A percentile compares a stretch with the other conserved stretches of the same genome.
phyloP scores from a whole-genome alignment of 2,888 invertebrate species.

The Thymelicus sylvestris region DNA sequence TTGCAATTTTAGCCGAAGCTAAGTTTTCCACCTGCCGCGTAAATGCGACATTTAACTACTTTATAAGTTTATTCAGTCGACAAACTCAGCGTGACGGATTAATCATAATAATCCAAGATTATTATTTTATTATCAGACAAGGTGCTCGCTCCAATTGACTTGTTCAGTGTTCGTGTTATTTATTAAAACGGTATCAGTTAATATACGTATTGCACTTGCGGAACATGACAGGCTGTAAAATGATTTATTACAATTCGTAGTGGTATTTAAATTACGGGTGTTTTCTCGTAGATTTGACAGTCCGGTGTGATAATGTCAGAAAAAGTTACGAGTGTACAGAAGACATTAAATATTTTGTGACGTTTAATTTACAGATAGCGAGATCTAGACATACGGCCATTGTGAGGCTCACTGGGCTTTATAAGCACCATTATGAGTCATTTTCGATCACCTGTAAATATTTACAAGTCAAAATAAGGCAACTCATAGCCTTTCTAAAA shows the following conservation, averaged over 20 bases:
- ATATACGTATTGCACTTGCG: conserved; percentile 7
- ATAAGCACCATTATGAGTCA: not conserved
- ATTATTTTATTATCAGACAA: conserved; percentile 34
- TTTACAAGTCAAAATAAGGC: too few species aligned
- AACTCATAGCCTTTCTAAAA: too few species aligned
- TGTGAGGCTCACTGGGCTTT: not conserved
- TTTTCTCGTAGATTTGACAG: conserved; percentile 8
- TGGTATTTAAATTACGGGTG: not conserved
- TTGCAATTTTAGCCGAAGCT: conserved; percentile 18
- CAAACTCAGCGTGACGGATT: conserved; percentile 15
- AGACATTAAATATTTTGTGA: not conserved
- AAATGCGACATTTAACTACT: conserved; percentile 4
- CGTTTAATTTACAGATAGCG: conserved; percentile 6
- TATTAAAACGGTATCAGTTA: conserved; percentile 9
- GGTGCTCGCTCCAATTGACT: conserved; percentile 30
- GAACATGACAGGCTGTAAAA: conserved; percentile 15
- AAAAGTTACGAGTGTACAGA: not conserved
- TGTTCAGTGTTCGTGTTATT: conserved; percentile 10
- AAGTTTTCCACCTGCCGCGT: conserved; percentile 26
- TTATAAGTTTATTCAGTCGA: conserved; percentile 11
- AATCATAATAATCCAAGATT: conserved; percentile 34
- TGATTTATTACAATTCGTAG: conserved; percentile 18
- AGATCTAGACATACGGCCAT: not conserved
- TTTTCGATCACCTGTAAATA: not conserved
- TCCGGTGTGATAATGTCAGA: conserved; percentile 8